These are phyloP conservation scores for human (Homo sapiens) DNA, from an alignment of 2,113 vertebrate genomes.

Conservation along the genomic window GRCh38 chr11:132055501-132056000, in stretches of 20 bases:
- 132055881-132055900: background rate
- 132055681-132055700: background rate
- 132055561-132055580: conserved; percentile 4
- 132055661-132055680: background rate
- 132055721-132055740: too few relatives aligned
- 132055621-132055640: background rate
- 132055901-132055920: background rate
- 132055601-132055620: background rate
- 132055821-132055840: background rate
- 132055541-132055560: background rate
- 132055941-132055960: background rate
- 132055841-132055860: background rate
- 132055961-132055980: background rate
- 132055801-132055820: background rate
- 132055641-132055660: too few relatives aligned
- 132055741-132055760: too few relatives aligned
- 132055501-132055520: background rate
- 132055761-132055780: background rate
- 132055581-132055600: background rate
- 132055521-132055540: conserved; percentile 31
- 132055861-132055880: background rate
- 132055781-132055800: background rate
- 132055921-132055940: background rate
- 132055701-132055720: background rate
- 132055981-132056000: background rate